Evolutionary conservation across 2,888 invertebrate species (phyloP), one percentile per base, ranked within the genome.

Genomic region (Chloromyia formosa): DNA sequence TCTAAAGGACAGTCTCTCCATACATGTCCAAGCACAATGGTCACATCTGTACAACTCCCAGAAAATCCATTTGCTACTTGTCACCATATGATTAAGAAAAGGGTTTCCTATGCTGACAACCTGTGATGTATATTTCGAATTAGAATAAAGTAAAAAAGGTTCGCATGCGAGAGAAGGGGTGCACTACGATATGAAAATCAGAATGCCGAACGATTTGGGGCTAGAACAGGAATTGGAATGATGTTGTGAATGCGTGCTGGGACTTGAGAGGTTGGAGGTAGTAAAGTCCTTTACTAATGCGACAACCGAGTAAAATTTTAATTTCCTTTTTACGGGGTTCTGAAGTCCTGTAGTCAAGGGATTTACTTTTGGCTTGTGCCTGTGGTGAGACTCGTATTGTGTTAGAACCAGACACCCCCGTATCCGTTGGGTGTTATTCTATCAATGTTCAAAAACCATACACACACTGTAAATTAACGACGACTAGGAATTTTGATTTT

Each of bases 31-130:
- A 7, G 64, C 42, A 27, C 66, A 56, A 53, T 77, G 75, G 77
- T 72, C 77, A 77, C 77, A 77, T 77, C 77, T 77, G 77, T 74
- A 75, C 77, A 77, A 77, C 78, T 79, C 78, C 79, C 79, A 79
- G 79, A 79, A 79, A 79, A 79, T 79, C 79, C 79, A 79, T 79
- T 79, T 79, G 78, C 79, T 78, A 78, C 79, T 79, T 79, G 79
- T 79, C 79, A 79, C 79, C 79, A 79, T 79, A 79, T 79, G 79
- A 79, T 79, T 79, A 79, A 79, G 79, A 79, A 79, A 79, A 79
- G 79, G 79, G 79, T 79, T 79, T 78, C 78, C 76, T 77, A 77
- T 78, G 77, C 77, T 79, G 79, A 79, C 78, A 79, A 79, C 78
- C 79, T 79, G 75, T 78, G 79, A 79, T 79, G 79, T 79, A 79